phyloP scores from a whole-genome alignment of 2,888 invertebrate genomes.

The Abrostola tripartita region DNA sequence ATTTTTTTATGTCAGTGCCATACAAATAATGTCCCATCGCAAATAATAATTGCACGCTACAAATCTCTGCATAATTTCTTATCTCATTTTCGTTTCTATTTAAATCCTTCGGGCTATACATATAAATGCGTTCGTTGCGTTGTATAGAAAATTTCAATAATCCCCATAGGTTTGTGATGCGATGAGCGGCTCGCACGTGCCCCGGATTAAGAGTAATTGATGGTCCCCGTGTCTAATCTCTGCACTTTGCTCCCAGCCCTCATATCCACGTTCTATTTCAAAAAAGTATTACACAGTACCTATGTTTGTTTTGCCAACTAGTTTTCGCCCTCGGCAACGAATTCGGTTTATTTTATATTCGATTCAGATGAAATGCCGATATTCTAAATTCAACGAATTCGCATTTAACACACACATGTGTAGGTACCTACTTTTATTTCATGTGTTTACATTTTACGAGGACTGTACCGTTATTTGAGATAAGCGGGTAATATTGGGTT shows the following conservation, averaged over 20 bases:
- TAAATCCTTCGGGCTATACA: conserved; percentile 27
- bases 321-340: conserved; percentile 13
- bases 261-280: conserved; percentile 34
- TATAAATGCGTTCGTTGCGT: conserved; percentile 56
- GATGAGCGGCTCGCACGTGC: conserved; percentile 80
- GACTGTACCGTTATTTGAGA: conserved; percentile 43
- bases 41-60: conserved; percentile 25
- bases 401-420: conserved; percentile 30
- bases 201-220: conserved; percentile 85
- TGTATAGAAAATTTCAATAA: conserved; percentile 81
- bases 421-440: conserved; percentile 42
- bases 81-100: conserved; percentile 47
- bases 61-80: conserved; percentile 48
- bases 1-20: background rate
- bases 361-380: conserved; percentile 19
- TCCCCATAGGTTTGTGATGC: conserved; percentile 80
- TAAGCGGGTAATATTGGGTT: conserved; percentile 46
- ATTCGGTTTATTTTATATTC: conserved; percentile 28
- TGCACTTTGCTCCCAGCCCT: conserved; percentile 76
- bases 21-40: background rate
- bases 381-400: conserved; percentile 38
- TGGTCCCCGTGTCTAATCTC: conserved; percentile 84
- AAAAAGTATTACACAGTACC: conserved; percentile 43
- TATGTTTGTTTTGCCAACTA: conserved; percentile 34
- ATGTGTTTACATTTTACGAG: conserved; percentile 47